phyloP scores from a whole-genome alignment of 2,888 invertebrate species.

The Dendrolimus pini region DNA sequence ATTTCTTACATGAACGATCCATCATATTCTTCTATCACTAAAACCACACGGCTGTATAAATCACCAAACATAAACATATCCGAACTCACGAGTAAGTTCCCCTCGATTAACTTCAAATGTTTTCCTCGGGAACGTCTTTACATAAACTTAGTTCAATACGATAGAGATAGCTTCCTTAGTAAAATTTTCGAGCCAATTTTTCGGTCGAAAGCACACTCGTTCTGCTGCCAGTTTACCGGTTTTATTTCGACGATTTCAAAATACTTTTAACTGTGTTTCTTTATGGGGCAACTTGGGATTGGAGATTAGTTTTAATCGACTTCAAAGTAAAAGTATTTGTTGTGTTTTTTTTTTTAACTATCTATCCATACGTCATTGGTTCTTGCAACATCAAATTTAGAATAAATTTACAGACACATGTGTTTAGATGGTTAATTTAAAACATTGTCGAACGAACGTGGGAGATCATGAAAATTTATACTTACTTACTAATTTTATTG shows the following conservation, averaged over 20 bases:
- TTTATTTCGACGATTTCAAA: not conserved
- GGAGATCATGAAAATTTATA: too few species aligned
- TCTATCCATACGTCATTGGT: too few species aligned
- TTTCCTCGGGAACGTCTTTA: not conserved
- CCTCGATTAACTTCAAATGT: not conserved
- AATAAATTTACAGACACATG: too few species aligned
- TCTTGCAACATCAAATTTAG: too few species aligned
- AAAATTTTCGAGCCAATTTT: constrained; percentile 6
- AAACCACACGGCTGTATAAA: too few species aligned
- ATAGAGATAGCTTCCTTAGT: not conserved
- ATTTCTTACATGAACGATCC: too few species aligned
- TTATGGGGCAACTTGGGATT: not conserved
- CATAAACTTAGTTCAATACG: not conserved
- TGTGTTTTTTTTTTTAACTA: too few species aligned
- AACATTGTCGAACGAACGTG: too few species aligned
- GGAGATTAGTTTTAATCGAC: not conserved
- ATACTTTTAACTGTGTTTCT: not conserved
- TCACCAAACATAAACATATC: not conserved
- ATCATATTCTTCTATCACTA: too few species aligned
- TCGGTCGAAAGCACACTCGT: constrained; percentile 3
- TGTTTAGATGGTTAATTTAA: too few species aligned
- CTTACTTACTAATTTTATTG: too few species aligned
- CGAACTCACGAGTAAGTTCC: not conserved
- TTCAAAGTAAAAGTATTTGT: not conserved
- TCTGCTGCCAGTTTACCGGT: not conserved